phyloP scores from a whole-genome alignment of 2,888 invertebrate species.

The Orgyia antiqua region DNA sequence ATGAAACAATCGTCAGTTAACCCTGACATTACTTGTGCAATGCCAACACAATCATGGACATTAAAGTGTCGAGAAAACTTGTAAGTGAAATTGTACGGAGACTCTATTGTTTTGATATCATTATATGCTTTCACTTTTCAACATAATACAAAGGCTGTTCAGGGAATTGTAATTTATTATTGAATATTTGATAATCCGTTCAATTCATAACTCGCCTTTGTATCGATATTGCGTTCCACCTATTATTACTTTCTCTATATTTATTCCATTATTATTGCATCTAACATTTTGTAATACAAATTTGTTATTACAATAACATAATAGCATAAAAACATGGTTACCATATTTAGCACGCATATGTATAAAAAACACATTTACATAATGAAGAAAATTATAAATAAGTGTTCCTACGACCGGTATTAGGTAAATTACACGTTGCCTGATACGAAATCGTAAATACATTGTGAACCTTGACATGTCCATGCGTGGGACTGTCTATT shows the following conservation, averaged over 20 bases:
- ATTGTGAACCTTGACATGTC: slow-evolving; percentile 64
- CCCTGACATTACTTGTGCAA: slow-evolving; percentile 24
- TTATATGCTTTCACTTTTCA: slow-evolving; percentile 34
- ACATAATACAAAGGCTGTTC: slow-evolving; percentile 20
- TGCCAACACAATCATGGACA: slow-evolving; percentile 24
- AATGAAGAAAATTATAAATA: slow-evolving; percentile 21
- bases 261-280: background rate
- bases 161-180: slow-evolving; percentile 26
- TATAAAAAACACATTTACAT: slow-evolving; percentile 4
- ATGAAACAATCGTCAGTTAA: slow-evolving; percentile 20
- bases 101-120: slow-evolving; percentile 39
- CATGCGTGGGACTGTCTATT: slow-evolving; percentile 54
- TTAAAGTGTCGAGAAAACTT: slow-evolving; percentile 28
- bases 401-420: slow-evolving; percentile 27
- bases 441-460: slow-evolving; percentile 43
- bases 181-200: slow-evolving; percentile 22
- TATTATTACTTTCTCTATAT: slow-evolving; percentile 10
- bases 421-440: slow-evolving; percentile 47
- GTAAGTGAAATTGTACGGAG: slow-evolving; percentile 30
- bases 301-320: background rate
- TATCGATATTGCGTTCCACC: slow-evolving; percentile 1
- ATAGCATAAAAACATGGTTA: background rate
- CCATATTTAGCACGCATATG: slow-evolving; percentile 1
- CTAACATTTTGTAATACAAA: too few relatives aligned
- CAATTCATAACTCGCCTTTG: slow-evolving; percentile 5